Conservation (phyloP, 1,140 invertebrate genomes). For the Psix sp. region DNA sequence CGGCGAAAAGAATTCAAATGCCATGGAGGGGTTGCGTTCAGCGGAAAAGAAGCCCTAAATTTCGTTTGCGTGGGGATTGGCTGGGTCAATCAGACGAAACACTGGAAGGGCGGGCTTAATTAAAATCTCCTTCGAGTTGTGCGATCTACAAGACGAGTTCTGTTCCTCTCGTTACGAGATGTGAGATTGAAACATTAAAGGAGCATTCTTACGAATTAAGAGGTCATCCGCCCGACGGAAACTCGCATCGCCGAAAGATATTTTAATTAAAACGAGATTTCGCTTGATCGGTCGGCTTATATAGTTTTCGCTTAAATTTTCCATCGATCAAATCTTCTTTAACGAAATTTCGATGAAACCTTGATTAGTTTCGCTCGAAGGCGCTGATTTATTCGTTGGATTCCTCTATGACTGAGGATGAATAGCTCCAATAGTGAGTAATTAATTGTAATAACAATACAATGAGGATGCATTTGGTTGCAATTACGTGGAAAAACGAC, state of each 20-base stretch:
- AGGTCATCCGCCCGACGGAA: slow-evolving; percentile 28
- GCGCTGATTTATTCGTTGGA: too few species aligned
- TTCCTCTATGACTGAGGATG: too few species aligned
- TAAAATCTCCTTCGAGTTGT: slow-evolving; percentile 73
- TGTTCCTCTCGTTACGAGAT: slow-evolving; percentile 60
- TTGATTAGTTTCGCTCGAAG: too few species aligned
- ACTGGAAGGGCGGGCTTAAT: slow-evolving; percentile 77
- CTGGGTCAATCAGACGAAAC: slow-evolving; percentile 75
- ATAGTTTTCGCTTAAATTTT: slow-evolving; percentile 1
- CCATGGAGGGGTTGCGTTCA: slow-evolving; percentile 55
- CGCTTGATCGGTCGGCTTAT: neutral
- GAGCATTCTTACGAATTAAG: slow-evolving; percentile 47
- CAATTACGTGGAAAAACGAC: slow-evolving; percentile 28
- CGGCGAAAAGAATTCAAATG: slow-evolving; percentile 60
- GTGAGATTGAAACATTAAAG: slow-evolving; percentile 67
- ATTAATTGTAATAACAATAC: slow-evolving; percentile 39
- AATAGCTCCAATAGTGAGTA: slow-evolving; percentile 11
- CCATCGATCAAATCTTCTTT: neutral
- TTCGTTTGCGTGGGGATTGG: slow-evolving; percentile 70
- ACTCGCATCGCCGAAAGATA: slow-evolving; percentile 1
- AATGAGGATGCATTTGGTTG: slow-evolving; percentile 34
- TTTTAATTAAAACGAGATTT: slow-evolving; percentile 24
- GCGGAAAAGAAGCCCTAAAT: slow-evolving; percentile 67
- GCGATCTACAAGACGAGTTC: slow-evolving; percentile 62
- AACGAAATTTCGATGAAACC: neutral